Evolutionary conservation across 2,113 vertebrate species (phyloP), one percentile per base, ranked within the genome.

Genomic region (Anolis carolinensis): DNA sequence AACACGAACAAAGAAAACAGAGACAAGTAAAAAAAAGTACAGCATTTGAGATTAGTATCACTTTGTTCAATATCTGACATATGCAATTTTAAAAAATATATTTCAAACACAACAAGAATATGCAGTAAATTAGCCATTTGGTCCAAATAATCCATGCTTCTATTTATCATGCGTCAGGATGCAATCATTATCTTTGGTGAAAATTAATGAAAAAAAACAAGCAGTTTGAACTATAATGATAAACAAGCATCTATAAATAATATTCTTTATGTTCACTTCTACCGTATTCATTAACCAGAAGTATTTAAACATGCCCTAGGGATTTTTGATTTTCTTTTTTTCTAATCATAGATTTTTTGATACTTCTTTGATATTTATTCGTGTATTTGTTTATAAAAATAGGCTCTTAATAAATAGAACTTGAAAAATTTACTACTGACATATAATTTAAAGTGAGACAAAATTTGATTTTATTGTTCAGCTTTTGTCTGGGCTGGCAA

Each of bases 301-400:
- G 72, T 89, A 92, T 27, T 86, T 87, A 39, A 91, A 87, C 90
- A 84, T 82, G 86, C 74, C 89, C 92, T 86, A 85, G 83, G 67
- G 94, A 87, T 55, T 85, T 93, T 72, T 76, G 59, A 89, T 81
- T 86, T 87, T 65, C 77, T 89, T 65, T 90, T 77, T 89, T 88
- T 71, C 89, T 87, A 86, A 65, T 65, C 34, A 36, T 79, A 79
- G 36, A 86, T 76, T 86, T 93, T 87, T 67, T 87, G 89, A 83
- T 76, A 86, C 62, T 76, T 86, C 70, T 81, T 83, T 89, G 78
- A 87, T 3, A 59, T 84, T 86, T 92, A 80, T 75, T 85, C 92
- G 91, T 84, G 89, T 82, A 90, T 76, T 68, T 94, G 94, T 95
- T 87, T 95, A 95, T 92, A 95, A 89, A 91, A 83, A 90, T 32